Base-by-base conservation (phyloP, 1,140 invertebrate species). In the Drosophila tsacasi region DNA sequence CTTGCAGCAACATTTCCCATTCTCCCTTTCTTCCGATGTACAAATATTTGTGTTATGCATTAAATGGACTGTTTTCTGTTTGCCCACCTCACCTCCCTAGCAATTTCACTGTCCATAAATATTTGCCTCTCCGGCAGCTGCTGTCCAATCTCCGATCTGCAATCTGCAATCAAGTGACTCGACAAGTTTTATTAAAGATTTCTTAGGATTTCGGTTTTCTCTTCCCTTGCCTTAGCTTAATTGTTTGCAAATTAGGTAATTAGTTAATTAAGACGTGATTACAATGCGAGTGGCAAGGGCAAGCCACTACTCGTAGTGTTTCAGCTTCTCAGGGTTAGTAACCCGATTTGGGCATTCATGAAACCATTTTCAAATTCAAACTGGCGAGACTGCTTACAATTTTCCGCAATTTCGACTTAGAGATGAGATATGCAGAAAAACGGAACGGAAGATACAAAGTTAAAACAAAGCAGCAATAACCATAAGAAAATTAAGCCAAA, bases 191-290 rank as follows among this genome's bases (percentile, higher is more conserved):
- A 42, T 39, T n/a, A 68, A 52, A 72, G 30, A 68, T 61, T 32
- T 61, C 49, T 64, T 42, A 39, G 60, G 64, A 67, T 64, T 44
- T 59, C 15, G 23, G 60, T 57, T 71, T 64, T 62, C 61, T 58
- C 58, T 61, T 71, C 66, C 60, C 21, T 46, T 10, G 46, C 77
- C 63, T 39, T 57, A 17, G 50, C 49, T 78, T 89, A 85, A 89
- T 89, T 89, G 85, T 90, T 90, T 89, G 85, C 85, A 89, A 89
- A 89, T 89, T 85, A 89, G 78, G 78, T 85, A 90, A 89, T 89
- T 89, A 89, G 85, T 84, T 90, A 85, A 89, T 85, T 90, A 90
- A 69, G 77, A 73, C 61, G 55, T 69, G 55, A 69, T 78, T 81
- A 89, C 78, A 78, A 72, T 59, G 76, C 74, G 69, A 87, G 80